phyloP scores from a whole-genome alignment of 2,888 invertebrate species.

The Watsonalla cultraria region DNA sequence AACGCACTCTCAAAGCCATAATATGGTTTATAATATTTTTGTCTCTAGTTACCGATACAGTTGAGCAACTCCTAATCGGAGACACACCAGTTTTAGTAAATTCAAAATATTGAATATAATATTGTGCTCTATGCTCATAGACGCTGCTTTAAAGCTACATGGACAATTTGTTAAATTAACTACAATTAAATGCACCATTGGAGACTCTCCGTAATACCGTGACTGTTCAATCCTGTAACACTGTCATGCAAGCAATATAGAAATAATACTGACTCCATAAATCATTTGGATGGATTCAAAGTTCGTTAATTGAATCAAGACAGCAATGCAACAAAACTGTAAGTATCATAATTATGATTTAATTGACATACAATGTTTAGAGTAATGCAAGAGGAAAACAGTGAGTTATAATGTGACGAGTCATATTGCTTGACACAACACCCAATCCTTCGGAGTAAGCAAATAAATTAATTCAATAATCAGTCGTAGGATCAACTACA shows the following conservation, averaged over 20 bases:
- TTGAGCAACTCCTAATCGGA: slow-evolving; percentile 56
- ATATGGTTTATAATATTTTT: slow-evolving; percentile 47
- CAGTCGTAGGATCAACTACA: slow-evolving; percentile 30
- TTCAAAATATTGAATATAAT: slow-evolving; percentile 55
- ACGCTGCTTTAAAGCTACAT: slow-evolving; percentile 67
- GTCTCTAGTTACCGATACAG: slow-evolving; percentile 30
- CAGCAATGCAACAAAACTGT: slow-evolving; percentile 26
- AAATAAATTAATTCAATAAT: slow-evolving; percentile 35
- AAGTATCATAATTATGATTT: slow-evolving; percentile 32
- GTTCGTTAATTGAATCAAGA: slow-evolving; percentile 16
- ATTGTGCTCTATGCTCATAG: slow-evolving; percentile 64
- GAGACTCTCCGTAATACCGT: slow-evolving; percentile 41
- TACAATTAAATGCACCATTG: slow-evolving; percentile 76
- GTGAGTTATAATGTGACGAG: slow-evolving; percentile 11
- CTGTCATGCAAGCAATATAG: slow-evolving; percentile 64
- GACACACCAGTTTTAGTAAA: slow-evolving; percentile 41
- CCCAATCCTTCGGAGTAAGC: slow-evolving; percentile 29
- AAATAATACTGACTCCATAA: slow-evolving; percentile 55
- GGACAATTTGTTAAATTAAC: slow-evolving; percentile 72
- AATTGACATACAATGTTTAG: slow-evolving; percentile 57
- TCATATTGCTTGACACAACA: slow-evolving; percentile 62
- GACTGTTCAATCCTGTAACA: slow-evolving; percentile 35
- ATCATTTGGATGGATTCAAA: slow-evolving; percentile 43
- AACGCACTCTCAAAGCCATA: slow-evolving; percentile 61
- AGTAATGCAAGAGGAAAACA: slow-evolving; percentile 25